These are phyloP conservation scores for Saccostrea echinata DNA, from an alignment of 1,140 invertebrate genomes.

Conservation along the genomic window DNA sequence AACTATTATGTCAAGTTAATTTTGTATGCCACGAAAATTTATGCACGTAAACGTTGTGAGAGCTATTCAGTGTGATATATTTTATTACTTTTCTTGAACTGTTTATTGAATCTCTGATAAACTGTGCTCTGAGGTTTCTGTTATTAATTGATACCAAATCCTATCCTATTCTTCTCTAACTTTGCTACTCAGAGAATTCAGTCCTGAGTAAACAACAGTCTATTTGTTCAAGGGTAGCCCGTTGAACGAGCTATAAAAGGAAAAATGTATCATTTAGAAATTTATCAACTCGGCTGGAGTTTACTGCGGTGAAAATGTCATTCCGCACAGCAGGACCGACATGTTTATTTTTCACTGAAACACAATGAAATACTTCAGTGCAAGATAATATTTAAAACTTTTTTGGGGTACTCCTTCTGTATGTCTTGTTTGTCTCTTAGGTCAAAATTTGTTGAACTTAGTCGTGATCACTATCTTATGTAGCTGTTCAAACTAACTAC, in stretches of 20 bases:
- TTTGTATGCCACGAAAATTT: conserved; percentile 52
- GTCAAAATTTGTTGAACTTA: background rate
- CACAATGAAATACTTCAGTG: conserved; percentile 16
- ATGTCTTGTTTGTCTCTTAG: background rate
- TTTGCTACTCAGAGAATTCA: conserved; percentile 58
- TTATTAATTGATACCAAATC: conserved; percentile 66
- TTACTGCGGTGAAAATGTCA: conserved; percentile 30
- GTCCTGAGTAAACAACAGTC: conserved; percentile 55
- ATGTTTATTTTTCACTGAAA: background rate
- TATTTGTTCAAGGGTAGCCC: conserved; percentile 57
- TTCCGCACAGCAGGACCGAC: background rate
- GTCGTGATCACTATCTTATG: no score
- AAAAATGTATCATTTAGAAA: conserved; percentile 59
- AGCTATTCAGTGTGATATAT: conserved; percentile 53
- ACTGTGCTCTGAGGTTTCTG: conserved; percentile 49
- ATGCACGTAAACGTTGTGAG: conserved; percentile 43
- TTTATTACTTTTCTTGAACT: conserved; percentile 62
- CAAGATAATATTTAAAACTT: conserved; percentile 15
- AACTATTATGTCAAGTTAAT: conserved; percentile 42
- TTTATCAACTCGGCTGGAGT: conserved; percentile 52
- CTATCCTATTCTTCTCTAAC: conserved; percentile 59
- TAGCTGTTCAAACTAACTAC: no score
- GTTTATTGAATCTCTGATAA: conserved; percentile 65
- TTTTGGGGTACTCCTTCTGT: background rate
- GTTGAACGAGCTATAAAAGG: conserved; percentile 60